Base-by-base conservation (phyloP, 2,888 invertebrate genomes). In the Tinea pellionella region DNA sequence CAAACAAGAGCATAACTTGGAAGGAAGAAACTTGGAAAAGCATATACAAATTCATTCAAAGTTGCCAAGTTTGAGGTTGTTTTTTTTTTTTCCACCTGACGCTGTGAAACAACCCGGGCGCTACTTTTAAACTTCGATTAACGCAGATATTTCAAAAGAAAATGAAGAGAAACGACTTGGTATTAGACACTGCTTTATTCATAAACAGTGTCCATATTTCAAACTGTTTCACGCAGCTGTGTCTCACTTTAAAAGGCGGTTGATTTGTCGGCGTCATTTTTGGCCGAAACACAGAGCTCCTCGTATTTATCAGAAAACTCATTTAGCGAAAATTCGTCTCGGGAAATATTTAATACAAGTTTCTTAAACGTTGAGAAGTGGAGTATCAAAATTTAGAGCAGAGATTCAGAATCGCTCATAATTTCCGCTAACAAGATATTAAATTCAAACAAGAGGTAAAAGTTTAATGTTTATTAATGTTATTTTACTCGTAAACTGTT, bases 111-210 rank as follows among this genome's bases (percentile, higher is more conserved):
- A 15, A 15, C 47, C 15, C 47, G 7, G 37, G n/a, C 8, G 47
- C 15, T 47, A 47, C 47, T 15, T 9, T 16, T 47, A 15, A 15
- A 4, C 9, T 41, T 41, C 41, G 41, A 13, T 2, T 47, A 6
- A 53, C 18, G 11, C 4, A 32, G 13, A 59, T 61, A 61, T 61
- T 61, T 53, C 58, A 61, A 58, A 37, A 43, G 29, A 30, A 37
- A 60, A 77, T 75, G 73, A 77, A 78, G 78, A 78, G 67, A 68
- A 74, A 77, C 69, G 69, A 64, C 64, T 63, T 61, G 63, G 73
- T 71, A 75, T 79, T 77, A 77, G 69, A 66, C 63, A 63, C 66
- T 69, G 69, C 67, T 73, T 77, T 74, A 75, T 78, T 77, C 73
- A 74, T 75, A 74, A 74, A 74, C 74, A 72, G 65, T 66, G 68